A percentile compares a stretch with the other conserved stretches of the same genome.
Conservation (phyloP, 2,888 invertebrate species). For the Hemicrepidius hirtus region DNA sequence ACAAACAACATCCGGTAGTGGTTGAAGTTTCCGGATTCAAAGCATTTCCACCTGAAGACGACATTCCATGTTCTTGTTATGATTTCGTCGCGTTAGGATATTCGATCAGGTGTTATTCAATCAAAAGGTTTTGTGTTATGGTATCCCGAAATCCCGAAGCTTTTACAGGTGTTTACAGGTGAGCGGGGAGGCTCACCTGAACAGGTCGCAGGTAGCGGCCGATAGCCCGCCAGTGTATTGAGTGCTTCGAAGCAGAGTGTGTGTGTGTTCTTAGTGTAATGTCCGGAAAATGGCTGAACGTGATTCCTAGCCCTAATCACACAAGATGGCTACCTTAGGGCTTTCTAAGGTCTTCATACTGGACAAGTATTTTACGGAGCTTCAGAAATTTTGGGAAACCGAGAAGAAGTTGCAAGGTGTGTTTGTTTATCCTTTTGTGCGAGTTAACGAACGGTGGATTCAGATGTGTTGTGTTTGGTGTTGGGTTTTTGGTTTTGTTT, state of each 20-base stretch:
- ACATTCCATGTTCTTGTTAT: not conserved
- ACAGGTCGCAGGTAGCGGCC: conserved; percentile 66
- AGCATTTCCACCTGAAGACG: not conserved
- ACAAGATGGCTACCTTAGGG: conserved; percentile 93
- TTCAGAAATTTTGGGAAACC: conserved; percentile 97
- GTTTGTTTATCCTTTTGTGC: conserved; percentile 41
- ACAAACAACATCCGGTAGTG: conserved; percentile 1
- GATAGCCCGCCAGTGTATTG: conserved; percentile 56
- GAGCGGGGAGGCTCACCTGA: conserved; percentile 68
- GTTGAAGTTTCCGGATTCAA: not conserved
- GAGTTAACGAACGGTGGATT: conserved; percentile 12
- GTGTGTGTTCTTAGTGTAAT: conserved; percentile 61
- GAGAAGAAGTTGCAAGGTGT: conserved; percentile 97
- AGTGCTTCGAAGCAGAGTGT: conserved; percentile 54
- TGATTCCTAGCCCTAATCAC: conserved; percentile 52
- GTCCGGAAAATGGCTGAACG: conserved; percentile 67
- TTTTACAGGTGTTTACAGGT: conserved; percentile 66
- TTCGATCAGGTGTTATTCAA: conserved; percentile 42
- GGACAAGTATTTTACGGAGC: conserved; percentile 97
- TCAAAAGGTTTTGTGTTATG: conserved; percentile 49
- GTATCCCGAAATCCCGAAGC: conserved; percentile 60
- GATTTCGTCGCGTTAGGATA: conserved; percentile 9
- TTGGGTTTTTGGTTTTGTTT: conserved; percentile 7
- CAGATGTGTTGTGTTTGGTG: conserved; percentile 14
- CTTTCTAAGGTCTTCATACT: conserved; percentile 97